These are phyloP conservation scores for Standfussiana lucernea DNA, from an alignment of 2,888 invertebrate genomes.

Conservation along the genomic window DNA sequence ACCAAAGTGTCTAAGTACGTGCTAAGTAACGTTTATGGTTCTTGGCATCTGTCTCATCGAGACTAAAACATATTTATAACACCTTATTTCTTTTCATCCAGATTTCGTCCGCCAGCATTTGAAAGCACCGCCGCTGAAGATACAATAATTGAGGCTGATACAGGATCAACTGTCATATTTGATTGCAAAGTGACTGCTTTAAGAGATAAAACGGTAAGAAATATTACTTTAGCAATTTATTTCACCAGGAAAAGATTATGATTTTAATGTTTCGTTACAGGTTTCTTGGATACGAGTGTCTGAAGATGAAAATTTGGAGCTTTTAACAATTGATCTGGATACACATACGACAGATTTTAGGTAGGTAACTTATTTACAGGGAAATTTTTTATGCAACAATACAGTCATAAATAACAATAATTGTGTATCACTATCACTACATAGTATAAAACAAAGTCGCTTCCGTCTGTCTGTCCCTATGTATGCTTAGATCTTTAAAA, in stretches of 20 bases:
- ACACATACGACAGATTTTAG: slow-evolving; percentile 93
- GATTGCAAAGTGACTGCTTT: slow-evolving; percentile 88
- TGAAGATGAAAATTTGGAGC: slow-evolving; percentile 92
- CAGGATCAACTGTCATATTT: slow-evolving; percentile 88
- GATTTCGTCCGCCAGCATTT: slow-evolving; percentile 87
- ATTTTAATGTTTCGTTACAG: slow-evolving; percentile 81
- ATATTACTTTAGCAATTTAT: neutral
- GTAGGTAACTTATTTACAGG: slow-evolving; percentile 70
- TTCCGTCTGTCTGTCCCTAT: too few relatives aligned
- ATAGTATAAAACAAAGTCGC: too few relatives aligned
- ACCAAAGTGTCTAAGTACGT: neutral
- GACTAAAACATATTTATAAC: neutral
- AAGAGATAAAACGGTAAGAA: slow-evolving; percentile 87
- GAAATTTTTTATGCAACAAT: neutral
- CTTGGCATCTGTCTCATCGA: neutral
- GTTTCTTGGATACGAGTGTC: slow-evolving; percentile 93
- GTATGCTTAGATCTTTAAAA: too few relatives aligned
- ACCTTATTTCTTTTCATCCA: slow-evolving; percentile 67
- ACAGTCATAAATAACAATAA: neutral
- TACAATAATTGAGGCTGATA: slow-evolving; percentile 84
- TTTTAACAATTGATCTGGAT: slow-evolving; percentile 92
- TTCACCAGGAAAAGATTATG: neutral
- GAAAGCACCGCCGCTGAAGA: slow-evolving; percentile 83
- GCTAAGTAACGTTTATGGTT: neutral
- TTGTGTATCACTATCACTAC: too few relatives aligned